phyloP scores from a whole-genome alignment of 2,888 invertebrate species.

The Dryadula phaetusa region DNA sequence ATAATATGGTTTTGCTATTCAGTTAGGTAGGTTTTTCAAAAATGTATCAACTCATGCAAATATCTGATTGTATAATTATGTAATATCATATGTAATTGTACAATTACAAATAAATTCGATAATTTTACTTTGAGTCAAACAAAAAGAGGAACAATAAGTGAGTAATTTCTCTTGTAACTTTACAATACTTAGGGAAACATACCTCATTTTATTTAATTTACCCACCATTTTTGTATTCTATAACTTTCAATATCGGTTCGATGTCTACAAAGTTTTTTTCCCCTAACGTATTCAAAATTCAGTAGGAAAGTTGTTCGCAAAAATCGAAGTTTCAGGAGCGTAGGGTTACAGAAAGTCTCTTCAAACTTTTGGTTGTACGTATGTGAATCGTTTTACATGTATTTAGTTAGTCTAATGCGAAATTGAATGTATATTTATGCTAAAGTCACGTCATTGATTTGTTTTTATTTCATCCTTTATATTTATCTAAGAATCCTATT shows the following conservation, averaged over 20 bases:
- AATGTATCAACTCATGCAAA: too few relatives aligned
- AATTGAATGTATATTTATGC: background rate
- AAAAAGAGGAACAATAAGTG: too few relatives aligned
- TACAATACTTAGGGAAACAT: background rate
- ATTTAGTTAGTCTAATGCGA: background rate
- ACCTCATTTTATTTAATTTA: background rate
- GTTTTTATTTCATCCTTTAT: too few relatives aligned
- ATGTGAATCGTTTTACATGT: conserved; percentile 13
- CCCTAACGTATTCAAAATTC: conserved; percentile 17
- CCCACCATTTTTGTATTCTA: background rate
- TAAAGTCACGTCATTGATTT: background rate
- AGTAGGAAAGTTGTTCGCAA: conserved; percentile 11
- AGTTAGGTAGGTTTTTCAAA: too few relatives aligned
- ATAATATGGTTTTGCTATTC: too few relatives aligned
- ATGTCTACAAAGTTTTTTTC: conserved; percentile 24
- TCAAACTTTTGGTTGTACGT: conserved; percentile 12
- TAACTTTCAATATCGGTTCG: background rate
- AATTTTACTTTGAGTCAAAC: too few relatives aligned
- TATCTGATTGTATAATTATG: too few relatives aligned
- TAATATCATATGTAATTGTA: too few relatives aligned
- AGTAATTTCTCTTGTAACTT: background rate
- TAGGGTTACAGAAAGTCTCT: conserved; percentile 22
- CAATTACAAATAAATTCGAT: too few relatives aligned
- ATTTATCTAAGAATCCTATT: too few relatives aligned
- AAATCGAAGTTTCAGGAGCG: conserved; percentile 14